Percentiles rank a stretch among this genome's conserved stretches.
Evolutionary conservation across 2,797 vertebrate genomes (phyloP).

Genomic region (Karalla daura): DNA sequence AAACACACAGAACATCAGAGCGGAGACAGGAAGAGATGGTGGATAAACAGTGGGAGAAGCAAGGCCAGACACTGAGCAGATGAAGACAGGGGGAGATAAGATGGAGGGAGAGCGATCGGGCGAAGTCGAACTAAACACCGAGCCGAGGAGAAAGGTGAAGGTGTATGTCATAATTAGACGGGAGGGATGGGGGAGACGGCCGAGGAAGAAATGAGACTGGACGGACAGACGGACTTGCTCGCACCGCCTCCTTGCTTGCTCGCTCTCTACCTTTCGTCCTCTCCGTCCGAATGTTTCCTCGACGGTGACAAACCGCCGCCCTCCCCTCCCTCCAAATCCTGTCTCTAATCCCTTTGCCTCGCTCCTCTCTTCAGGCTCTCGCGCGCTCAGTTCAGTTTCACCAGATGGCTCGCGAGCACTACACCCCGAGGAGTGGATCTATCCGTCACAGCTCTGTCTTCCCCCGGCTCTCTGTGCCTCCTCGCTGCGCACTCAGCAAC

Average conservation of each 20-base stretch:
- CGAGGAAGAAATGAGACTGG: not conserved
- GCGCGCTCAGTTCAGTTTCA: constrained; percentile 69
- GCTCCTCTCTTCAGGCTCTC: constrained; percentile 36
- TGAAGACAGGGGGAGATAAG: constrained; percentile 11
- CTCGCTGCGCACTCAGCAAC: constrained; percentile 48
- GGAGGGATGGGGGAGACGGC: not conserved
- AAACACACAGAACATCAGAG: constrained; percentile 25
- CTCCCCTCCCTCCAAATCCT: constrained; percentile 41
- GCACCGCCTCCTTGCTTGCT: not conserved
- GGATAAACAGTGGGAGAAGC: constrained; percentile 47
- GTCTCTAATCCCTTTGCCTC: constrained; percentile 57
- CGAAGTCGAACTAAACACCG: constrained; percentile 15
- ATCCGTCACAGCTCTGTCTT: constrained; percentile 69
- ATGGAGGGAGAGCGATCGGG: not conserved
- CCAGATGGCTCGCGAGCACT: constrained; percentile 76
- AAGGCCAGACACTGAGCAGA: constrained; percentile 30
- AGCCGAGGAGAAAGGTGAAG: not conserved
- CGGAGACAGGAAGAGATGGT: constrained; percentile 16
- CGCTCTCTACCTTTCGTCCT: constrained; percentile 30
- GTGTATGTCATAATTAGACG: constrained; percentile 1
- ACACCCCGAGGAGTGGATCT: constrained; percentile 74
- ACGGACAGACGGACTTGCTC: not conserved
- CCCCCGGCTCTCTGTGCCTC: constrained; percentile 47
- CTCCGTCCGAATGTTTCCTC: constrained; percentile 46
- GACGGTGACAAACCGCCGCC: constrained; percentile 48